These are phyloP conservation scores for Neodon shergylaensis DNA, from an alignment of 2,113 vertebrate species.

Conservation along the genomic window DNA sequence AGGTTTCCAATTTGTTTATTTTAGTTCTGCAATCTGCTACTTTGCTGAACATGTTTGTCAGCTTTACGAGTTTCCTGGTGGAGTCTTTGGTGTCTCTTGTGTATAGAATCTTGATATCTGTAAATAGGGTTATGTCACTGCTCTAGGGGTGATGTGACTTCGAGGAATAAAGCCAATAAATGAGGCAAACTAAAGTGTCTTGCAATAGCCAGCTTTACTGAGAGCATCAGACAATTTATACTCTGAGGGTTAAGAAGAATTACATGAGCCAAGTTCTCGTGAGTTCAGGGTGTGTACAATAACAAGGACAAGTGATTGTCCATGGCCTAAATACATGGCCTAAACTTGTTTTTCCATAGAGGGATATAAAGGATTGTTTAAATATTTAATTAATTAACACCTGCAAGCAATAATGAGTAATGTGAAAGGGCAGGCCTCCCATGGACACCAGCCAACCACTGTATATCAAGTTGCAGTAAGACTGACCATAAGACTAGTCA, in stretches of 20 bases:
- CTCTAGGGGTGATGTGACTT: background rate
- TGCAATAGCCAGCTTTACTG: background rate
- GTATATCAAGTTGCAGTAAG: no score
- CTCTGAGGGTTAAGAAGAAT: background rate
- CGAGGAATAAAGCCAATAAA: background rate
- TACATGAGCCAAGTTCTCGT: background rate
- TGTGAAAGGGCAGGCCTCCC: background rate
- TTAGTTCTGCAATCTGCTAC: background rate
- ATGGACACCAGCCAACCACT: no score
- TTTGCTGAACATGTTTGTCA: no score
- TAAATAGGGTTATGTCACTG: background rate
- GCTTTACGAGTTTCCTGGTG: no score
- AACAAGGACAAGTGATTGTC: background rate
- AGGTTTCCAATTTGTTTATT: no score
- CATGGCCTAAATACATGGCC: background rate
- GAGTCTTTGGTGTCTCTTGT: no score
- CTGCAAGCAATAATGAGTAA: background rate
- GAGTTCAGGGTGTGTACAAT: background rate
- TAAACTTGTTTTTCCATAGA: background rate
- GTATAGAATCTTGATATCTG: background rate
- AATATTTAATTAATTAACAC: background rate
- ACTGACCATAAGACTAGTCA: no score
- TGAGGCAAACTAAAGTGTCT: background rate
- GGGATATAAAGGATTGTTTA: background rate
- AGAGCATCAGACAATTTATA: background rate